These are phyloP conservation scores for Cephus pulcher DNA, from an alignment of 2,888 invertebrate species.

Conservation along the genomic window DNA sequence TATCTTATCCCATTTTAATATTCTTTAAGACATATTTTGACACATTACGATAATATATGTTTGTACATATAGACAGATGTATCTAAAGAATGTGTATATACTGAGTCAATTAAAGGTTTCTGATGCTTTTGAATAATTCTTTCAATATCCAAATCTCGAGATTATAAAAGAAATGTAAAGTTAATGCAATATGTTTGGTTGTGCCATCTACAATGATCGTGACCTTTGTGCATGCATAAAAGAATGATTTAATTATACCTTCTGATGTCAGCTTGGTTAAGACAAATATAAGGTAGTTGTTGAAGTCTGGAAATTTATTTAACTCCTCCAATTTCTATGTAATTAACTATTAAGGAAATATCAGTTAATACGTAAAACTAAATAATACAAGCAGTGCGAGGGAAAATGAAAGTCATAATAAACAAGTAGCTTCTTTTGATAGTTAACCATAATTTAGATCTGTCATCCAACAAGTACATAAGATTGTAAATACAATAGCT, in stretches of 20 bases:
- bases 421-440: neutral
- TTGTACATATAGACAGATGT: neutral
- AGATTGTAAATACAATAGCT: neutral
- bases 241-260: conserved; percentile 65
- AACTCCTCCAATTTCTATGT: conserved; percentile 96
- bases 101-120: neutral
- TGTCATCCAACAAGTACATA: neutral
- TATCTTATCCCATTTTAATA: neutral
- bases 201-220: neutral
- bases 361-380: neutral
- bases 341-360: conserved; percentile 69
- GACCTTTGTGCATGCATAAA: neutral
- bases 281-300: conserved; percentile 98
- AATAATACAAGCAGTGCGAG: neutral
- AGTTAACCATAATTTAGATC: neutral
- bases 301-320: conserved; percentile 98
- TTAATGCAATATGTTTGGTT: neutral
- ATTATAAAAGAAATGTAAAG: neutral
- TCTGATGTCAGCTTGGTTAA: conserved; percentile 93
- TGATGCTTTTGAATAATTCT: neutral
- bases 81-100: neutral
- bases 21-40: neutral
- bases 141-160: neutral
- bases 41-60: neutral
- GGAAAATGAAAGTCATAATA: neutral